These are phyloP conservation scores for Lutraria rhynchaena DNA, from an alignment of 1,140 invertebrate species.

Conservation along the genomic window DNA sequence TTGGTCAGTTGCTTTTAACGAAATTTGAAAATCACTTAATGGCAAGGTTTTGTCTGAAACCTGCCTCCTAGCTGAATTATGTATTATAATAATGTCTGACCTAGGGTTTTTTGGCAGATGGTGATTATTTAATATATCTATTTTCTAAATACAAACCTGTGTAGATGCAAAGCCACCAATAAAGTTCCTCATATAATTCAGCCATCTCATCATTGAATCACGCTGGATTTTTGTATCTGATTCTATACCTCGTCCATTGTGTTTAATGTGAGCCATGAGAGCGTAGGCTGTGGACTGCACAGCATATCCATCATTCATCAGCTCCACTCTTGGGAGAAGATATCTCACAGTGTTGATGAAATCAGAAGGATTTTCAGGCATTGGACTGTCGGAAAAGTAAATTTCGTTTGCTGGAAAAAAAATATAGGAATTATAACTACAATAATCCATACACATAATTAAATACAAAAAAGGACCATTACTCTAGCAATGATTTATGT, in stretches of 20 bases:
- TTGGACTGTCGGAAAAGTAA: conserved; percentile 77
- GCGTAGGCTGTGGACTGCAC: conserved; percentile 96
- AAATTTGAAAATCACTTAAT: too few relatives aligned
- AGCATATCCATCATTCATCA: conserved; percentile 94
- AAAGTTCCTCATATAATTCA: conserved; percentile 94
- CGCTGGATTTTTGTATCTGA: conserved; percentile 64
- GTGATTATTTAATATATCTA: too few relatives aligned
- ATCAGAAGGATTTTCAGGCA: conserved; percentile 74
- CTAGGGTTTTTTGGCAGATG: too few relatives aligned
- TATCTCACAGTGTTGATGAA: conserved; percentile 88
- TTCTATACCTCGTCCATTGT: conserved; percentile 60
- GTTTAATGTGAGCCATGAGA: conserved; percentile 88
- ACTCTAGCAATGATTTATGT: too few relatives aligned
- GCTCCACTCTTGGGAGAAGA: conserved; percentile 89
- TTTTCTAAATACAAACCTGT: conserved; percentile 87
- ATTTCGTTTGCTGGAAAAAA: conserved; percentile 70
- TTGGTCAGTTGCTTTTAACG: too few relatives aligned
- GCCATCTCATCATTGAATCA: conserved; percentile 92
- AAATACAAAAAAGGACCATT: too few relatives aligned
- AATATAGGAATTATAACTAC: too few relatives aligned
- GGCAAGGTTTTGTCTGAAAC: too few relatives aligned
- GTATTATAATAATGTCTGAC: too few relatives aligned
- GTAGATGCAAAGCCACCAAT: conserved; percentile 97
- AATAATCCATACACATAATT: too few relatives aligned
- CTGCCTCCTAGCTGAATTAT: too few relatives aligned